A percentile compares a stretch with the other conserved stretches of the same genome.
Evolutionary conservation across 2,888 invertebrate genomes (phyloP).

Genomic region (Limnephilus auricula): DNA sequence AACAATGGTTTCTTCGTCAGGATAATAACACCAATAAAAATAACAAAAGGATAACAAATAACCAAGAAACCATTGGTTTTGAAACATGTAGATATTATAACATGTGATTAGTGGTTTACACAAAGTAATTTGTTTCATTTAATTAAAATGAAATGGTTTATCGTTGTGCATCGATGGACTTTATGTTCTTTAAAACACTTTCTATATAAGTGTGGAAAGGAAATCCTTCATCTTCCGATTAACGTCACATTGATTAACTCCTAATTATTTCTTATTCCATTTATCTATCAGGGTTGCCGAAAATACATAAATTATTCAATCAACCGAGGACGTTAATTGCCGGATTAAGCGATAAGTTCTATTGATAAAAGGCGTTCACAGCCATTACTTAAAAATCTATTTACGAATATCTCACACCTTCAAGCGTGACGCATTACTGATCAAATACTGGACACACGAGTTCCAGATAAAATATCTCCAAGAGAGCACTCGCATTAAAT

Average conservation of each 20-base stretch:
- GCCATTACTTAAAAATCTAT: neutral
- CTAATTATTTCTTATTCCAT: neutral
- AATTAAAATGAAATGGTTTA: too few species aligned
- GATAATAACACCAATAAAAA: too few species aligned
- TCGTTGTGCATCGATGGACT: too few species aligned
- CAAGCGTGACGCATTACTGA: conserved; percentile 22
- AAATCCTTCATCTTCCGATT: neutral
- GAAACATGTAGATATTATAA: too few species aligned
- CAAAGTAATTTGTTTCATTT: too few species aligned
- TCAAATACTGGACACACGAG: conserved; percentile 17
- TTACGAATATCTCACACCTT: conserved; percentile 18
- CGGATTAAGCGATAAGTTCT: neutral
- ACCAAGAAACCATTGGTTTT: too few species aligned
- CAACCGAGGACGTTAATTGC: neutral
- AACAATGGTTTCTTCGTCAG: too few species aligned
- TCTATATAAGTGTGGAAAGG: neutral
- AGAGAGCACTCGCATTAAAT: conserved; percentile 12
- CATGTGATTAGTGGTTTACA: too few species aligned
- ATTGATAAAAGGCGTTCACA: conserved; percentile 18
- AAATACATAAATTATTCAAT: neutral
- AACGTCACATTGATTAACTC: neutral
- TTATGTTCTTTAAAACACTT: too few species aligned
- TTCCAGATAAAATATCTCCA: conserved; percentile 9
- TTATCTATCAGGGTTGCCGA: neutral
- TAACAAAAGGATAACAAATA: too few species aligned